A percentile compares a stretch with the other conserved stretches of the same genome.
phyloP scores from a whole-genome alignment of 2,888 invertebrate genomes.

The Eupithecia insigniata region DNA sequence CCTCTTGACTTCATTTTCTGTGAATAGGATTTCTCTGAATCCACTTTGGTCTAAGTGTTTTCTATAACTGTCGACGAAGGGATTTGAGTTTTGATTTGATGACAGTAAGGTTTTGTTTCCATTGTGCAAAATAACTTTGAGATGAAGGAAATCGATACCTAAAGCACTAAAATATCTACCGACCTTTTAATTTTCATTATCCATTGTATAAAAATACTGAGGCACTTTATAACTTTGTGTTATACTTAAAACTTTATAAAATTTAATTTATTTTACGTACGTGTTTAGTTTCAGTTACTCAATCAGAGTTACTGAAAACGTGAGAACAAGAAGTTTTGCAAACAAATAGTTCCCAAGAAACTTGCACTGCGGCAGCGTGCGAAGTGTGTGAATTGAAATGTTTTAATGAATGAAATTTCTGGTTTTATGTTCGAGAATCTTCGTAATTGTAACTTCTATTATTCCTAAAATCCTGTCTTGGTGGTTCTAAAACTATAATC shows the following conservation, averaged over 20 bases:
- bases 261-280: not conserved
- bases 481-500: not conserved
- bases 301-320: conserved; percentile 26
- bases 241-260: not conserved
- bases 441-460: not conserved
- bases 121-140: not conserved
- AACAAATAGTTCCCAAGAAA: conserved; percentile 23
- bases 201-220: not conserved
- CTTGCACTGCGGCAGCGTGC: conserved; percentile 19
- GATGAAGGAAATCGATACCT: not conserved
- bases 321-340: conserved; percentile 22
- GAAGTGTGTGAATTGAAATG: conserved; percentile 22
- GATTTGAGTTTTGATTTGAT: not conserved
- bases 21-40: not conserved
- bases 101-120: not conserved
- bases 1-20: conserved; percentile 6
- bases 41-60: not conserved
- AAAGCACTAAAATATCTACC: not conserved
- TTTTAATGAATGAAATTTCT: conserved; percentile 14
- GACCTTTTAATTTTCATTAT: not conserved
- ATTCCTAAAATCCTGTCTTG: not conserved
- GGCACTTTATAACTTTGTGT: not conserved
- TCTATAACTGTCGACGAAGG: not conserved
- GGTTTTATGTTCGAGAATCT: conserved; percentile 4
- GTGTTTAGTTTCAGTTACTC: conserved; percentile 13